Evolutionary conservation across 2,888 invertebrate genomes (phyloP).

Genomic region (Napeogenes sylphis): DNA sequence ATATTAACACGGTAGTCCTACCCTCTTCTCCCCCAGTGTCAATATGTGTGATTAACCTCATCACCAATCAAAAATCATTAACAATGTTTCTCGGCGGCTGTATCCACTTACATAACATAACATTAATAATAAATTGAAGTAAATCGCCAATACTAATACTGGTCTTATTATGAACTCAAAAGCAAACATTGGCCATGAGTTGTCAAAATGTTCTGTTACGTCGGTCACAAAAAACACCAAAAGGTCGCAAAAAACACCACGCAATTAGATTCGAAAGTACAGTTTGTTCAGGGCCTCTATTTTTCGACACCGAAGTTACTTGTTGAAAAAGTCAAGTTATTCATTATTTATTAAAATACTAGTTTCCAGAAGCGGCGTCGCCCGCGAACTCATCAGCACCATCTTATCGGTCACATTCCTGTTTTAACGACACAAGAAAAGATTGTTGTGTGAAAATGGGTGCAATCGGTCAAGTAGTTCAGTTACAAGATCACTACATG

Average conservation of each 20-base stretch:
- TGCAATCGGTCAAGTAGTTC: too few species aligned
- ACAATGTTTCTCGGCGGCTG: too few species aligned
- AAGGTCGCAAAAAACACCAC: neutral
- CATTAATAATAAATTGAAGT: neutral
- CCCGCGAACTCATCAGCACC: neutral
- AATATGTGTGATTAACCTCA: too few species aligned
- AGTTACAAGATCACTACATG: too few species aligned
- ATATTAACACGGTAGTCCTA: too few species aligned
- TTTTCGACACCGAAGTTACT: neutral
- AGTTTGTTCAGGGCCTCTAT: conserved; percentile 1
- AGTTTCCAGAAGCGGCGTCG: too few species aligned
- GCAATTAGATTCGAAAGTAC: conserved; percentile 5
- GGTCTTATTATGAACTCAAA: neutral
- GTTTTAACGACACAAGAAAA: neutral
- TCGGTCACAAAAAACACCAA: neutral
- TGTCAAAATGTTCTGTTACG: conserved; percentile 2
- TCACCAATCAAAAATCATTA: too few species aligned
- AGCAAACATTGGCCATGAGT: neutral
- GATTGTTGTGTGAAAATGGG: neutral
- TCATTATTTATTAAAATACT: too few species aligned
- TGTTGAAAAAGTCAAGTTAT: neutral
- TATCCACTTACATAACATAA: too few species aligned
- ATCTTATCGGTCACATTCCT: neutral
- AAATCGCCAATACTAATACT: neutral
- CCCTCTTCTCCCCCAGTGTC: too few species aligned